Conservation (phyloP, 2,888 invertebrate genomes). For the Euzetes globulus region DNA sequence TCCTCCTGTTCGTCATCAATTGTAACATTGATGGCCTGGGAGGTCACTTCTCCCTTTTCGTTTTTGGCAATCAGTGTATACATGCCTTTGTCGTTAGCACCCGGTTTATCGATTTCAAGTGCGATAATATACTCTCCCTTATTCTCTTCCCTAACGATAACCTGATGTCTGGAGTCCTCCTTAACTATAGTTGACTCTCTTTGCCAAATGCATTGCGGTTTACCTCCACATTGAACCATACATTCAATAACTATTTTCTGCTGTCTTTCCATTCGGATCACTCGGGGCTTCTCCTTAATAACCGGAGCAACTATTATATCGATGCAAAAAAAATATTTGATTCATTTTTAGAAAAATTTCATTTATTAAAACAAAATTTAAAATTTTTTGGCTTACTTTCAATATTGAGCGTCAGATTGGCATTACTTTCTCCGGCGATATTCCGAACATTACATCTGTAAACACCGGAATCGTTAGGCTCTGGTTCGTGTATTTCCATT, state of each 20-base stretch:
- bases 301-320: constrained; percentile 73
- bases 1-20: constrained; percentile 51
- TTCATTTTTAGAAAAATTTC: constrained; percentile 3
- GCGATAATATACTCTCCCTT: constrained; percentile 82
- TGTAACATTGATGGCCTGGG: constrained; percentile 78
- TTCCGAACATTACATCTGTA: constrained; percentile 98
- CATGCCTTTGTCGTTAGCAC: constrained; percentile 61
- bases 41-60: constrained; percentile 88
- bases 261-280: constrained; percentile 83
- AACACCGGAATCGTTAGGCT: constrained; percentile 88
- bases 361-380: background rate
- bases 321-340: background rate
- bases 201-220: constrained; percentile 88
- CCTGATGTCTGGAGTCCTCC: constrained; percentile 66
- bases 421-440: constrained; percentile 88
- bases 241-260: constrained; percentile 82
- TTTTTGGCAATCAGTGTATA: constrained; percentile 95
- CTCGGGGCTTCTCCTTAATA: constrained; percentile 79
- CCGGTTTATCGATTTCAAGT: constrained; percentile 79
- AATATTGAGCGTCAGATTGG: constrained; percentile 92
- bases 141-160: constrained; percentile 64
- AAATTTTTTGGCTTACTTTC: constrained; percentile 65
- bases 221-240: constrained; percentile 83
- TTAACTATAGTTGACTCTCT: constrained; percentile 71
- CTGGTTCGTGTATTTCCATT: constrained; percentile 79